Conservation (phyloP, 2,888 invertebrate genomes). For the Tetragonisca angustula region DNA sequence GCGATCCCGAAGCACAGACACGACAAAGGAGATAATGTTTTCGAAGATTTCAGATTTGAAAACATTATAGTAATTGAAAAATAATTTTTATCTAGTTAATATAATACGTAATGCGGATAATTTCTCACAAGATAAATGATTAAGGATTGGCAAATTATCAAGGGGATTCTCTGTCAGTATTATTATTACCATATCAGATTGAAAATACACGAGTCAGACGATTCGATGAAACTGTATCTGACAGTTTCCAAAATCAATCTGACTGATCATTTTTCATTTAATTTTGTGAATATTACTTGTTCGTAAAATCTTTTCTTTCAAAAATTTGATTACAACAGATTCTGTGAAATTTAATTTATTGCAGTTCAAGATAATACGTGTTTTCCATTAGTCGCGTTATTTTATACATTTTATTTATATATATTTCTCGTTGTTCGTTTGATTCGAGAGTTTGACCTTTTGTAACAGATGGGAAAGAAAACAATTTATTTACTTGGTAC, state of each 20-base stretch:
- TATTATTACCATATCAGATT: background rate
- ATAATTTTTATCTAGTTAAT: background rate
- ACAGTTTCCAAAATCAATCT: background rate
- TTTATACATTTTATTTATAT: too few species aligned
- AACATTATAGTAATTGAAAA: background rate
- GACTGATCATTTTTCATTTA: background rate
- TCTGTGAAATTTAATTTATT: background rate
- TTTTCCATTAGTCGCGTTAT: background rate
- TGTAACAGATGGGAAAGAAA: background rate
- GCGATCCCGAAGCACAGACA: background rate
- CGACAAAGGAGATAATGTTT: background rate
- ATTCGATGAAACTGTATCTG: background rate
- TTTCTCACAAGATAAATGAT: background rate
- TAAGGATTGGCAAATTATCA: background rate
- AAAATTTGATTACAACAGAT: background rate
- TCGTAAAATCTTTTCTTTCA: background rate
- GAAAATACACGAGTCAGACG: background rate
- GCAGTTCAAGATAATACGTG: background rate
- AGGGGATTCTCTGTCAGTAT: background rate
- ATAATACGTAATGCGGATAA: background rate
- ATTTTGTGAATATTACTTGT: background rate
- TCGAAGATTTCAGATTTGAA: background rate
- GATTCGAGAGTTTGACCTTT: background rate
- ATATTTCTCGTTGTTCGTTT: background rate
- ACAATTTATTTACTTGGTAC: slow-evolving; percentile 2